phyloP scores from a whole-genome alignment of 2,113 vertebrate genomes.

The Aegotheles bennettii region DNA sequence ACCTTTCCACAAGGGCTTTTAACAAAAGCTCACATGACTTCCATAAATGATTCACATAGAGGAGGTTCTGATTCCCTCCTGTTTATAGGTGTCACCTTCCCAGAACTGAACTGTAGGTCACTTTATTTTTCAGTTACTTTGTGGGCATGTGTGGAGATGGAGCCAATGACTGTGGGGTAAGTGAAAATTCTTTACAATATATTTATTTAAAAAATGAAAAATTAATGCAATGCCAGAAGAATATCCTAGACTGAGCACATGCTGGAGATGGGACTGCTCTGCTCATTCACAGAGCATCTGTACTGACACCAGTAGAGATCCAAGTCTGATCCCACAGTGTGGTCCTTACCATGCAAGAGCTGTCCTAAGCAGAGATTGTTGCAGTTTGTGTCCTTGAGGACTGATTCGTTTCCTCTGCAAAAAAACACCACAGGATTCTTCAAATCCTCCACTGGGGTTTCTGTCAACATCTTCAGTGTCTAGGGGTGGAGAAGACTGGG shows the following conservation, averaged over 20 bases:
- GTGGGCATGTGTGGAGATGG: constrained; percentile 84
- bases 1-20: not conserved
- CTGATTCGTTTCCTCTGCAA: not conserved
- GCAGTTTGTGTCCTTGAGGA: not conserved
- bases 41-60: not conserved
- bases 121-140: constrained; percentile 71
- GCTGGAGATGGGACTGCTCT: not conserved
- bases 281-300: not conserved
- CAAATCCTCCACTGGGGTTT: not conserved
- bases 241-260: not conserved
- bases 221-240: not conserved
- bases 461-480: not conserved
- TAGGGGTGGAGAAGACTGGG: not conserved
- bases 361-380: not conserved
- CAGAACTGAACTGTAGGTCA: not conserved
- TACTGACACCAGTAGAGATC: not conserved
- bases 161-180: constrained; percentile 83
- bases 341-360: not conserved
- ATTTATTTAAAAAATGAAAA: not conserved
- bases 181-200: not conserved
- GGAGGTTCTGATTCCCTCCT: not conserved
- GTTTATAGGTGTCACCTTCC: not conserved
- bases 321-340: not conserved
- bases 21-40: not conserved
- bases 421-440: not conserved